These are phyloP conservation scores for Myiozetetes cayanensis DNA, from an alignment of 2,113 vertebrate species.

Conservation along the genomic window DNA sequence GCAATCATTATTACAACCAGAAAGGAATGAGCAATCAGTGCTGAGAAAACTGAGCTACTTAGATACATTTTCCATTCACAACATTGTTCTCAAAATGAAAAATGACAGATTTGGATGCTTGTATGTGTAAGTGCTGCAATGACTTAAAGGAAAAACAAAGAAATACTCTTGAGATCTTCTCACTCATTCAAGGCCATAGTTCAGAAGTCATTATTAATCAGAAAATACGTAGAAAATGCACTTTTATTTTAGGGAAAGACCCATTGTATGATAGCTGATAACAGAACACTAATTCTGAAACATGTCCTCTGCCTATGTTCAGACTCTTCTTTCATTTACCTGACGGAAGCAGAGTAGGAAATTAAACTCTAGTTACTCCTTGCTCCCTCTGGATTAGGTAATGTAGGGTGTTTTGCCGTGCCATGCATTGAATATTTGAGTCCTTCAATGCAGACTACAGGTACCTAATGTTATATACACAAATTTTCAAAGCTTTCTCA, in stretches of 20 bases:
- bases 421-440: not conserved
- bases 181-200: not conserved
- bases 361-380: not conserved
- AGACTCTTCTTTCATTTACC: not conserved
- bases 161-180: not conserved
- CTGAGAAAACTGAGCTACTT: not conserved
- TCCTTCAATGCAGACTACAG: not conserved
- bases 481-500: not conserved
- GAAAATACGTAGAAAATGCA: not conserved
- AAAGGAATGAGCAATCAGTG: not conserved
- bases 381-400: not conserved
- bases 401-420: not conserved
- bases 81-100: not conserved
- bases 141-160: not conserved
- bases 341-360: not conserved
- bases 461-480: not conserved
- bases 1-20: not conserved
- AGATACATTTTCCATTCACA: not conserved
- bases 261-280: not conserved
- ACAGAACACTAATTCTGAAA: not conserved
- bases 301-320: not conserved
- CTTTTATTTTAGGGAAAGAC: not conserved
- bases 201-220: not conserved
- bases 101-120: not conserved
- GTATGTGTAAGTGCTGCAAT: not conserved